Evolutionary conservation across 2,888 invertebrate species (phyloP).

Genomic region (Ectobius pallidus): DNA sequence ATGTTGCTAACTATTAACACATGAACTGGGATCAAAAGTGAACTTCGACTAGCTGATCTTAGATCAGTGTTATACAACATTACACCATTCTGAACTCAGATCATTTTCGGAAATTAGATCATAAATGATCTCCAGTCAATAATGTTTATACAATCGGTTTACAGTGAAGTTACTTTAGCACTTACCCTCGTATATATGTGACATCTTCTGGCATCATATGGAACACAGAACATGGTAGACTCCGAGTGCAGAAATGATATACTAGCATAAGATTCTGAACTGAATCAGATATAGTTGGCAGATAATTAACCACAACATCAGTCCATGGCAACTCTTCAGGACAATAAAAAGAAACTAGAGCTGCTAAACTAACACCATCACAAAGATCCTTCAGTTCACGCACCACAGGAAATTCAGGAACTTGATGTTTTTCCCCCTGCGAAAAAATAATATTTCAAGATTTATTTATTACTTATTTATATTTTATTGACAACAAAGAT

Average conservation of each 20-base stretch:
- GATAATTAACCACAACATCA: constrained; percentile 65
- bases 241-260: constrained; percentile 82
- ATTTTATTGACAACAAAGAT: no score
- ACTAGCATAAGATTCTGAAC: constrained; percentile 90
- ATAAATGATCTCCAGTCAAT: no score
- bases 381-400: constrained; percentile 67
- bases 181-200: constrained; percentile 88
- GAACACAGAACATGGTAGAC: constrained; percentile 87
- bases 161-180: no score
- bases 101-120: no score
- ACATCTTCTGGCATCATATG: constrained; percentile 96
- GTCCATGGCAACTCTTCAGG: constrained; percentile 76
- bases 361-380: constrained; percentile 88
- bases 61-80: no score
- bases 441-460: no score
- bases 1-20: no score
- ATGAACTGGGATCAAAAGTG: no score
- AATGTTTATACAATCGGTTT: no score
- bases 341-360: constrained; percentile 90
- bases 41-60: no score
- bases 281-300: constrained; percentile 85
- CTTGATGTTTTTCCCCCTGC: constrained; percentile 9
- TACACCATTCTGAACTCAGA: no score
- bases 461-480: no score
- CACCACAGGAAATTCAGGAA: constrained; percentile 69